Base-by-base conservation (phyloP, 2,888 invertebrate genomes). In the Trachelus troglodyta region DNA sequence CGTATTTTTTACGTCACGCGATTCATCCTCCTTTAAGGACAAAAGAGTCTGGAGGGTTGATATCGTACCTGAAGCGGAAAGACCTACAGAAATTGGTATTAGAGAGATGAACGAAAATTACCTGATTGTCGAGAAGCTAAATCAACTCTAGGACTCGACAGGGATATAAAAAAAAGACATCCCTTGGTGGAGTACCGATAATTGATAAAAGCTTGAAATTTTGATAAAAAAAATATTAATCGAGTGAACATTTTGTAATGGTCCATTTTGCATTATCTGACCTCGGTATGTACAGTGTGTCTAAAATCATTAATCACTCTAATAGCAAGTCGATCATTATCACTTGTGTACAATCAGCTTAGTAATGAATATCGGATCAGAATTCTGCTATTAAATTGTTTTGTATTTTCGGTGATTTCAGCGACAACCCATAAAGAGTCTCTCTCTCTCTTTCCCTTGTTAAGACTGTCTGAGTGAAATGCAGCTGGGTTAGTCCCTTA, bases 1-100 rank as follows among this genome's bases (percentile, higher is more conserved):
- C 31, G 31, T 71, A 34, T 30, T 71, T 56, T 71, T 30, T 71
- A 71, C 71, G 71, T 71, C 71, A 30, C 71, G 71, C 71, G 71
- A 71, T 33, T 56, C 23, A 56, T 15, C 23, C 23, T 9, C 15
- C 23, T 23, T 23, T 23, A 9, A 56, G 40, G 23, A 23, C 9
- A 56, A 9, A 23, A 1, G 15, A 23, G 23, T 23, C 40, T 15
- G 40, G 40, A 15, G 23, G 40, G 23, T 56, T 56, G 15, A 56
- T 56, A 0, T 2, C 15, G 40, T 23, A 23, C 23, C 23, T 56
- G 23, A 56, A 56, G 40, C 1, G 40, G 40, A 56, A 56, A 23
- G 23, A 6, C 1, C 23, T 56, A 23, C 4, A 23, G 15, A 23
- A 15, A 56, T 23, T 56, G 40, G 40, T 23, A 56, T 56, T 56